These are phyloP conservation scores for Mythimna ferrago DNA, from an alignment of 2,888 invertebrate species.

Conservation along the genomic window DNA sequence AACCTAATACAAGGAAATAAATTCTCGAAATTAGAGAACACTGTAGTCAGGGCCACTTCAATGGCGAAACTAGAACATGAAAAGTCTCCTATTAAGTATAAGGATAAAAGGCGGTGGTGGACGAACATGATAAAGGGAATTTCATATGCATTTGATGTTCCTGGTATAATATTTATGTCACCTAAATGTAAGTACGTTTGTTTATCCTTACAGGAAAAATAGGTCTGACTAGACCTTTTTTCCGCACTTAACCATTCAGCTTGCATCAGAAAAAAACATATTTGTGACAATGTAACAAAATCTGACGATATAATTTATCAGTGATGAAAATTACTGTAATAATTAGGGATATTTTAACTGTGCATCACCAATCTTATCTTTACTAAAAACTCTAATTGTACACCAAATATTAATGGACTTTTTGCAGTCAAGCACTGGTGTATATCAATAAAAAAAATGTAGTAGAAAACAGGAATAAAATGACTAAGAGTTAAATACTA, in stretches of 20 bases:
- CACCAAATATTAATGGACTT: too few species aligned
- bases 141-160: not conserved
- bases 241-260: slow-evolving; percentile 3
- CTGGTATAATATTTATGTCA: slow-evolving; percentile 1
- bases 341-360: too few species aligned
- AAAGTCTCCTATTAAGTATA: not conserved
- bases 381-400: too few species aligned
- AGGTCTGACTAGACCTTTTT: not conserved
- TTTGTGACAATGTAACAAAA: slow-evolving; percentile 1
- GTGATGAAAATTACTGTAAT: not conserved
- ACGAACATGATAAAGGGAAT: not conserved
- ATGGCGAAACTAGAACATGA: slow-evolving; percentile 1
- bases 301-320: not conserved
- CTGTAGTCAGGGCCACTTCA: slow-evolving; percentile 14
- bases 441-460: too few species aligned
- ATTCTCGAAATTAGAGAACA: slow-evolving; percentile 18
- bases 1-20: slow-evolving; percentile 38
- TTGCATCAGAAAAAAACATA: not conserved
- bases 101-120: not conserved
- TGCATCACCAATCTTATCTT: too few species aligned
- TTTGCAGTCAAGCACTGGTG: too few species aligned
- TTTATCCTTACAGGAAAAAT: slow-evolving; percentile 19
- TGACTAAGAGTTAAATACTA: too few species aligned
- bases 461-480: too few species aligned
- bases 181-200: not conserved